A percentile compares a stretch with the other conserved stretches of the same genome.
These are phyloP conservation scores for Bemisia tabaci DNA, from an alignment of 1,140 invertebrate genomes.

Conservation along the genomic window DNA sequence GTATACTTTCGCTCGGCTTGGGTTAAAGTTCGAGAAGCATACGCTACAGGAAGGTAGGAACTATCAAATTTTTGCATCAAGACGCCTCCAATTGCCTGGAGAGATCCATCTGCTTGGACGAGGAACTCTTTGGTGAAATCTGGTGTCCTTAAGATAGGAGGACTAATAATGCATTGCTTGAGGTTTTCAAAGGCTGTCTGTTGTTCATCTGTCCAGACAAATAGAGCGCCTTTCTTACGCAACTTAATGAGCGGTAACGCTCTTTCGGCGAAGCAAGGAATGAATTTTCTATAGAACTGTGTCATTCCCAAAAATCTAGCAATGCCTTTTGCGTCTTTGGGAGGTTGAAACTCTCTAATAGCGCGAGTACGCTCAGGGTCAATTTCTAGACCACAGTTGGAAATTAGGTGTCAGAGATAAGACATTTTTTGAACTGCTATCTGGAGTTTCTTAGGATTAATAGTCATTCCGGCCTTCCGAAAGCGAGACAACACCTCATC, in stretches of 20 bases:
- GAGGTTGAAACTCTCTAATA: conserved; percentile 17
- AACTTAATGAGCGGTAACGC: neutral
- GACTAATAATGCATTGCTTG: neutral
- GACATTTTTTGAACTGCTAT: conserved; percentile 24
- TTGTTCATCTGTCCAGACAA: neutral
- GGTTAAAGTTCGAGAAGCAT: too few species aligned
- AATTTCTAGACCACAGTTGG: conserved; percentile 17
- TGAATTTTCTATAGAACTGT: neutral
- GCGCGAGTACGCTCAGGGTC: conserved; percentile 17
- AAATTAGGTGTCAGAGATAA: conserved; percentile 24
- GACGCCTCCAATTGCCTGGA: neutral
- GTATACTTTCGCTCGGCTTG: too few species aligned
- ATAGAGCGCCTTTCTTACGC: neutral
- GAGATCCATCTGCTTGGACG: neutral
- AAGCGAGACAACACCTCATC: conserved; percentile 5
- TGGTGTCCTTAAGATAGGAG: neutral
- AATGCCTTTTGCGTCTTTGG: conserved; percentile 7
- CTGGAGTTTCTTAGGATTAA: conserved; percentile 23
- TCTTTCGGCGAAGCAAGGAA: neutral
- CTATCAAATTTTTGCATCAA: neutral
- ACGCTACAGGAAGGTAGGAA: neutral
- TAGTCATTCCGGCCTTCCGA: conserved; percentile 7
- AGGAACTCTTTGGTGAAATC: neutral
- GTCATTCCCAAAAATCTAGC: neutral
- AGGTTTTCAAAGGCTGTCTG: neutral